These are phyloP conservation scores for Lochmaea crataegi DNA, from an alignment of 2,888 invertebrate genomes.

Conservation along the genomic window DNA sequence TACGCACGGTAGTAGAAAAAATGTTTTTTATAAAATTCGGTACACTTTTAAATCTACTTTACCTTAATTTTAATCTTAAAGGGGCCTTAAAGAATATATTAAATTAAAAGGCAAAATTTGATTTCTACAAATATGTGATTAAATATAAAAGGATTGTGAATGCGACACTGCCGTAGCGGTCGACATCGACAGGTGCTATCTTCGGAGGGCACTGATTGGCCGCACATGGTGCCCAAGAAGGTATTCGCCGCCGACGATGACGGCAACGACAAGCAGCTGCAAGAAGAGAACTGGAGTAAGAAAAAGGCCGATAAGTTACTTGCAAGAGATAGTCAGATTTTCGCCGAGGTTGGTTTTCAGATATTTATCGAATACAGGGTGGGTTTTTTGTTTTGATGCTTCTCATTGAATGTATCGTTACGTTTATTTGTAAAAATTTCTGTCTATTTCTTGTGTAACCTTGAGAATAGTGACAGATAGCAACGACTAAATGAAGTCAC, in stretches of 20 bases:
- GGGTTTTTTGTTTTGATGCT: neutral
- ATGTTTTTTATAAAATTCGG: no score
- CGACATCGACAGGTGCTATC: slow-evolving; percentile 52
- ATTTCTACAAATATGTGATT: no score
- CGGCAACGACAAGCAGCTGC: slow-evolving; percentile 32
- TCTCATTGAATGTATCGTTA: no score
- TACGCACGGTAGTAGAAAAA: no score
- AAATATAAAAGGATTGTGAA: neutral
- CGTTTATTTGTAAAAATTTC: no score
- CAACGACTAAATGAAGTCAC: neutral
- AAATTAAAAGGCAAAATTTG: no score
- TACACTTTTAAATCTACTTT: no score
- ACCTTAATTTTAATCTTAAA: no score
- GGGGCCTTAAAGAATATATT: no score
- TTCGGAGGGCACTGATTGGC: slow-evolving; percentile 55
- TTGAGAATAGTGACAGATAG: no score
- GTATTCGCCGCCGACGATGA: slow-evolving; percentile 31
- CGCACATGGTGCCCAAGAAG: slow-evolving; percentile 50
- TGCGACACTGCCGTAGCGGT: slow-evolving; percentile 13
- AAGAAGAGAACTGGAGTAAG: slow-evolving; percentile 13
- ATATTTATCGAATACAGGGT: neutral
- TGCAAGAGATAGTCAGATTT: slow-evolving; percentile 8
- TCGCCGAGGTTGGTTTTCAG: neutral
- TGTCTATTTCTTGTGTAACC: no score
- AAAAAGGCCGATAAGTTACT: slow-evolving; percentile 1